Base-by-base conservation (phyloP, 2,888 invertebrate genomes). In the Elmis aenea region DNA sequence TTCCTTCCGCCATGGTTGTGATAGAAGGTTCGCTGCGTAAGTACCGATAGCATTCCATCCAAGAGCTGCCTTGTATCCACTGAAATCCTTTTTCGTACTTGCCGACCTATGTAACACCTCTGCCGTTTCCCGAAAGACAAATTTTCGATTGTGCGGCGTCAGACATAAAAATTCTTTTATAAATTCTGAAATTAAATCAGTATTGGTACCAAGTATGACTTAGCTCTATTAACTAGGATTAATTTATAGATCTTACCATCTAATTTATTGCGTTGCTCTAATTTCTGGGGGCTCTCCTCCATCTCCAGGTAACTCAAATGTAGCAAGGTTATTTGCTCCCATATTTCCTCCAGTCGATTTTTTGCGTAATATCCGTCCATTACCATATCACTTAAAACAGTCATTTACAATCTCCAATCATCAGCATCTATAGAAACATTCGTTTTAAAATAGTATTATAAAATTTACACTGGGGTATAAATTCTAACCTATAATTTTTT, bases 1-100 rank as follows among this genome's bases (percentile, higher is more conserved):
- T 64, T 93, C 92, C 62, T 83, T 85, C 50, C 92, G 71, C 92
- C 92, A 93, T 3, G 91, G 90, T 61, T 91, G 89, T 8, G 83
- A 79, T 32, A 89, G 71, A 42, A 93, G 70, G 68, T 92, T 91
- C 36, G 81, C 83, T 2, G 91, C 91, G 64, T 92, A 92, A 48
- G 85, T 74, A 40, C 86, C 89, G 47, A 92, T 74, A 16, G 88
- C 84, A 53, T 85, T 83, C 78, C 89, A 92, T 8, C 90, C 91
- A 26, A 81, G 73, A 14, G 84, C 81, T 9, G 88, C 87, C 50
- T 83, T 77, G 55, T 85, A 85, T 11, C 85, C 88, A 60, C 84
- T 89, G 61, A 88, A 91, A 53, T 85, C 82, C 3, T 76, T 68
- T 55, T 82, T 70, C 31, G 77, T 77, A 25, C 73, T 75, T 13